These are phyloP conservation scores for Trissolcus japonicus DNA, from an alignment of 2,888 invertebrate genomes.

Conservation along the genomic window DNA sequence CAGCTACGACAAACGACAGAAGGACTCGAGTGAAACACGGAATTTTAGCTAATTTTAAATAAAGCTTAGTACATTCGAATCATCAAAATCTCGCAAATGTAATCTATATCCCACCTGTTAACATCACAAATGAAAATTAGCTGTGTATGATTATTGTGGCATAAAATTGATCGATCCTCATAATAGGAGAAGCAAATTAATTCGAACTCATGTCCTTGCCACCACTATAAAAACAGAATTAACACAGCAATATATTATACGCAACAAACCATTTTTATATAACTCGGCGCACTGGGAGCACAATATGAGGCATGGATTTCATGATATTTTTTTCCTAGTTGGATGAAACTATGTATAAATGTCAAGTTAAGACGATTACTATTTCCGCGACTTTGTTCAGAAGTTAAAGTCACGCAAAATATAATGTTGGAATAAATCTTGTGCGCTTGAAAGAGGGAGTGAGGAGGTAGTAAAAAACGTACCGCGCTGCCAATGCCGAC, in stretches of 20 bases:
- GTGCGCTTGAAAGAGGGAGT: constrained; percentile 14
- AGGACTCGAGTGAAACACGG: no score
- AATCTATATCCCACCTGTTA: constrained; percentile 25
- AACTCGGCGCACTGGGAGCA: constrained; percentile 16
- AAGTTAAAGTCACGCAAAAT: constrained; percentile 36
- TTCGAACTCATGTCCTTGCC: constrained; percentile 11
- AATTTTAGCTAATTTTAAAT: neutral
- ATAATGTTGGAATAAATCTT: constrained; percentile 27
- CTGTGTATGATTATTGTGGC: neutral
- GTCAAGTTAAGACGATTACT: constrained; percentile 53
- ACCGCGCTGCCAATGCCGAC: constrained; percentile 33
- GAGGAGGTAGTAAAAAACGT: constrained; percentile 16
- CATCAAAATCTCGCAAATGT: constrained; percentile 8
- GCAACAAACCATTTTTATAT: constrained; percentile 32
- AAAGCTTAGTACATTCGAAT: neutral
- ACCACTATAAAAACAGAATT: constrained; percentile 34
- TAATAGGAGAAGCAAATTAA: constrained; percentile 17
- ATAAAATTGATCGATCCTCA: constrained; percentile 38
- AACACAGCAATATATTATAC: constrained; percentile 31
- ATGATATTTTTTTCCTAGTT: constrained; percentile 22
- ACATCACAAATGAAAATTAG: constrained; percentile 19
- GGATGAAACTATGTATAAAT: constrained; percentile 46
- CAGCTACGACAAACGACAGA: no score
- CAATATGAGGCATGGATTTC: constrained; percentile 26
- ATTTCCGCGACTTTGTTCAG: constrained; percentile 42